Base-by-base conservation (phyloP, 2,797 vertebrate genomes). In the Synaphobranchus kaupii region DNA sequence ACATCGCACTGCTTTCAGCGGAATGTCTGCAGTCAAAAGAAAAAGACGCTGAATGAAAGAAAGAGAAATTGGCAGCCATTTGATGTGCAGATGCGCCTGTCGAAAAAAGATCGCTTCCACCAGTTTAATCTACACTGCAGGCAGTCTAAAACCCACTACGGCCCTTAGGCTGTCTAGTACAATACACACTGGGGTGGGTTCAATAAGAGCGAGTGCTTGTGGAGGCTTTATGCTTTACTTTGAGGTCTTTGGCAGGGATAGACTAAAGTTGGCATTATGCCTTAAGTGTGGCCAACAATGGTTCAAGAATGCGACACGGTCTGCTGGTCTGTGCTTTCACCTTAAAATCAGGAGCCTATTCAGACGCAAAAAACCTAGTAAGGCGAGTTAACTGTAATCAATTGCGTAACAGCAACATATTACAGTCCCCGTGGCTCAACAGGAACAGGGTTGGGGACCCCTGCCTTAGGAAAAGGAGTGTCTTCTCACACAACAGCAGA, bases 191-290 rank as follows among this genome's bases (percentile, higher is more conserved):
- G 47, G 47, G 47, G 47, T 12, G 44, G 20, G 78, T 48, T 15
- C 78, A 81, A 25, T 48, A 12, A 48, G 78, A 50, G 17, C 0
- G 31, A 81, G 44, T 81, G 78, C 78, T 22, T 47, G 34, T 47
- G 31, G 84, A 68, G 28, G 84, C 39, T 25, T 85, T 68, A 9
- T 56, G 20, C 47, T 84, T 58, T 31, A 34, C 68, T 34, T 17
- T 13, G 17, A 44, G 58, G 58, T 47, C 25, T 85, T 9, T 66
- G 84, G 84, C 28, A 84, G 54, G 83, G 17, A 44, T 5, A 34
- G 73, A 63, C 78, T 34, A 85, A 68, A 56, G 9, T 28, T 63
- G 39, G 84, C 25, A 44, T 66, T 60, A 66, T 85, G 60, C 60
- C 28, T 68, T 3, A 7, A 10, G 25, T 28, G 17, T 58, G 56